Evolutionary conservation across 2,888 invertebrate species (phyloP), one percentile per base, ranked within the genome.

Genomic region (Boloria euphrosyne): DNA sequence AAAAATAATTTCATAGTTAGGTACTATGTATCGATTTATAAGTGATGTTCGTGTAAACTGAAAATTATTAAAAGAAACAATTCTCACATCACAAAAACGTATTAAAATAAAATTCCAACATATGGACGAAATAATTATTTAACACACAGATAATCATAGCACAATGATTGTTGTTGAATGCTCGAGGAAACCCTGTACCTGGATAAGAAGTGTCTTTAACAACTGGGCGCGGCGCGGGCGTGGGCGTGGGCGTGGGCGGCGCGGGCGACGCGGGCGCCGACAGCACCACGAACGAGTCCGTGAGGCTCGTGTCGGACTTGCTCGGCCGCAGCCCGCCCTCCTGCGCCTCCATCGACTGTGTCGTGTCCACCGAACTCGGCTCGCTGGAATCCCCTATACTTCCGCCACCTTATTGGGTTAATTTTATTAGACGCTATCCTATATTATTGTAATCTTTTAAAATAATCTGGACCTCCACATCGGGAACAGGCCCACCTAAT

Each of bases 301-400:
- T 97, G 17, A 98, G 93, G 81, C 97, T 97, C 0, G 97, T 97
- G 82, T 98, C 97, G 3, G 97, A 97, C 92, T 97, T 97, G 86
- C 97, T 97, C 10, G 96, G 93, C 59, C 97, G 93, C 75, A 97
- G 93, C 0, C 94, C 94, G 31, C 89, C 90, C 76, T 81, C 84
- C 78, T 50, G 50, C 4, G 70, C 86, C 78, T 65, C 71, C 58
- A 44, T 64, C 0, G 67, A 69, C 49, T 55, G 65, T 6, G 62
- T 65, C 5, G 80, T 59, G 3, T 89, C 89, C 57, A 83, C 73
- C 0, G 91, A 89, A 0, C 87, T 85, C 0, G 86, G 82, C 71
- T 91, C 92, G 31, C 82, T 83, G 0, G 92, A 88, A 3, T 91
- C 93, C 10, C 92, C 92, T 71, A 92, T 86, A 62, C 94, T 94